phyloP scores from a whole-genome alignment of 2,888 invertebrate genomes.

The Pseudococcus jackbeardsleyi region DNA sequence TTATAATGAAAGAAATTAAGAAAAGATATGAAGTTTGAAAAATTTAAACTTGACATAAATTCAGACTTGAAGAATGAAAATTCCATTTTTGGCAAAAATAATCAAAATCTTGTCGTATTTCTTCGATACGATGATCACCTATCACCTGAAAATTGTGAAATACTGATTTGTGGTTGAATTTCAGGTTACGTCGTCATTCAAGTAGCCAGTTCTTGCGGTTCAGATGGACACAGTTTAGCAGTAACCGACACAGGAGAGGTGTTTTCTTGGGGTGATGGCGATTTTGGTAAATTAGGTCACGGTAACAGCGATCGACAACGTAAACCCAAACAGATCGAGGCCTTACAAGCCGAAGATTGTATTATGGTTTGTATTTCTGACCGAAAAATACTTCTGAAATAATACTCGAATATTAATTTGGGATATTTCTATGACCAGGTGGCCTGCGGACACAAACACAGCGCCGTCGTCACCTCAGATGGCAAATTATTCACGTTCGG shows the following conservation, averaged over 20 bases:
- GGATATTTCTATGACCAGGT: constrained; percentile 66
- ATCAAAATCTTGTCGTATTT: too few species aligned
- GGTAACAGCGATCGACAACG: constrained; percentile 77
- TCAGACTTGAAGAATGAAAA: too few species aligned
- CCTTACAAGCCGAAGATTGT: constrained; percentile 75
- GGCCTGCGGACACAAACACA: constrained; percentile 77
- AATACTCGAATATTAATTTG: background rate
- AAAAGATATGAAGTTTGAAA: too few species aligned
- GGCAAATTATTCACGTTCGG: constrained; percentile 78
- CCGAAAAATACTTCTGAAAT: too few species aligned
- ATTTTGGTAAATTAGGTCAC: constrained; percentile 78
- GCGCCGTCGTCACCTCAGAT: constrained; percentile 76
- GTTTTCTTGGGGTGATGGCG: constrained; percentile 78
- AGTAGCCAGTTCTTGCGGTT: constrained; percentile 76
- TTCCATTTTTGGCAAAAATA: too few species aligned
- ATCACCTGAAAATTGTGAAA: too few species aligned
- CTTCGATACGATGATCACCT: too few species aligned
- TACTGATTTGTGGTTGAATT: constrained; percentile 67
- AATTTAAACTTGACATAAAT: too few species aligned
- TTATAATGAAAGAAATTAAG: too few species aligned
- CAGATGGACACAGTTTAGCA: constrained; percentile 78
- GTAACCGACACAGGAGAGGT: constrained; percentile 78
- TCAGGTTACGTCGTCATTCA: constrained; percentile 75
- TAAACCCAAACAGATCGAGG: constrained; percentile 76
- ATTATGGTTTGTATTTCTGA: constrained; percentile 70